These are phyloP conservation scores for Panthera leo DNA, from an alignment of 2,113 vertebrate genomes.

Conservation along the genomic window DNA sequence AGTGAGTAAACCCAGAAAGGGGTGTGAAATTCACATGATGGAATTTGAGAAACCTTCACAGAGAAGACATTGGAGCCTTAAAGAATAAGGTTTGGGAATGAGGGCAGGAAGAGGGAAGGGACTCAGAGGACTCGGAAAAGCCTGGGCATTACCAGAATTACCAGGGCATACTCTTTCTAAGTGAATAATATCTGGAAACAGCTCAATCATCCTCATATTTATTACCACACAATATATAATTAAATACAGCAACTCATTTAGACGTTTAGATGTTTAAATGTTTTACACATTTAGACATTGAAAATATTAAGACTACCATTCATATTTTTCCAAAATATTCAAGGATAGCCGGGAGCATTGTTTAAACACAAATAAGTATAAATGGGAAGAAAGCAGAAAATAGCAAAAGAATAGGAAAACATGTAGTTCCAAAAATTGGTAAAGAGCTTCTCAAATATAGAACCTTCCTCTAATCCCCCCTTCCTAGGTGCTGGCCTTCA, in stretches of 20 bases:
- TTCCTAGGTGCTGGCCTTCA: neutral
- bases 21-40: neutral
- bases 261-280: neutral
- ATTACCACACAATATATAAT: neutral
- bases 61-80: neutral
- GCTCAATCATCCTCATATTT: neutral
- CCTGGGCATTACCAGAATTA: neutral
- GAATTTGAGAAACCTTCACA: neutral
- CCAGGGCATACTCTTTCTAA: neutral
- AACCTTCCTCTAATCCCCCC: neutral
- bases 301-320: neutral
- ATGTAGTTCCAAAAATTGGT: neutral
- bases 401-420: conserved; percentile 14
- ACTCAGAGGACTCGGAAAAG: neutral
- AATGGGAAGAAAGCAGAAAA: neutral
- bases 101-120: neutral
- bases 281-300: neutral
- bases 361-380: conserved; percentile 25
- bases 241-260: neutral
- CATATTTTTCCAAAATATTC: neutral
- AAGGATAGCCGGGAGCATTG: neutral
- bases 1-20: neutral
- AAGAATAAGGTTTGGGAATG: neutral
- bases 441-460: neutral
- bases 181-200: neutral